These are phyloP conservation scores for Cylindroiulus punctatus DNA, from an alignment of 2,888 invertebrate genomes.

Conservation along the genomic window DNA sequence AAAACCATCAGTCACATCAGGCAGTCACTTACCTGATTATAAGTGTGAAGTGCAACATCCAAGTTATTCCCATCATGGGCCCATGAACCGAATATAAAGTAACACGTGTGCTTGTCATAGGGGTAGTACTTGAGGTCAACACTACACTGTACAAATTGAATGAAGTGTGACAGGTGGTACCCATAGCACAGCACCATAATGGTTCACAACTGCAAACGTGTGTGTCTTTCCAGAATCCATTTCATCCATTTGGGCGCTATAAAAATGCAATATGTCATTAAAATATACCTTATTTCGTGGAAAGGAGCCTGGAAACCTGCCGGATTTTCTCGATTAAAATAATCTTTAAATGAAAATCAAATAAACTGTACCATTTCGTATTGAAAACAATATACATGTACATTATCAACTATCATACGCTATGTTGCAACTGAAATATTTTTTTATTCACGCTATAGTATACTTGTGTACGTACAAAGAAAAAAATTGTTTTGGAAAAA, in stretches of 20 bases:
- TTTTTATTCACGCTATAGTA: too few relatives aligned
- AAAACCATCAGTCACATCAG: too few relatives aligned
- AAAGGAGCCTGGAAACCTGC: too few relatives aligned
- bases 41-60: slow-evolving; percentile 60
- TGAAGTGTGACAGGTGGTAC: slow-evolving; percentile 76
- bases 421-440: too few relatives aligned
- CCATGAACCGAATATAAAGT: slow-evolving; percentile 78
- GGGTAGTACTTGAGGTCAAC: slow-evolving; percentile 79
- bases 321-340: too few relatives aligned
- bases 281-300: too few relatives aligned
- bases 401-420: too few relatives aligned
- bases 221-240: neutral
- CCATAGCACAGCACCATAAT: slow-evolving; percentile 72
- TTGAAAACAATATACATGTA: too few relatives aligned
- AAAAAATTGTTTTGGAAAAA: too few relatives aligned
- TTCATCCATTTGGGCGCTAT: neutral
- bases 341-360: too few relatives aligned
- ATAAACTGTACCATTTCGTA: too few relatives aligned
- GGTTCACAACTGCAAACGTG: slow-evolving; percentile 63
- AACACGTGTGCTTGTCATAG: slow-evolving; percentile 75
- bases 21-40: neutral
- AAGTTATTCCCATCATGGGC: slow-evolving; percentile 74
- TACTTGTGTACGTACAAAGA: too few relatives aligned
- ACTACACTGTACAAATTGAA: slow-evolving; percentile 74
- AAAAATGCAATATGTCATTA: neutral